phyloP scores from a whole-genome alignment of 2,797 vertebrate genomes.

The Apogon talboti region DNA sequence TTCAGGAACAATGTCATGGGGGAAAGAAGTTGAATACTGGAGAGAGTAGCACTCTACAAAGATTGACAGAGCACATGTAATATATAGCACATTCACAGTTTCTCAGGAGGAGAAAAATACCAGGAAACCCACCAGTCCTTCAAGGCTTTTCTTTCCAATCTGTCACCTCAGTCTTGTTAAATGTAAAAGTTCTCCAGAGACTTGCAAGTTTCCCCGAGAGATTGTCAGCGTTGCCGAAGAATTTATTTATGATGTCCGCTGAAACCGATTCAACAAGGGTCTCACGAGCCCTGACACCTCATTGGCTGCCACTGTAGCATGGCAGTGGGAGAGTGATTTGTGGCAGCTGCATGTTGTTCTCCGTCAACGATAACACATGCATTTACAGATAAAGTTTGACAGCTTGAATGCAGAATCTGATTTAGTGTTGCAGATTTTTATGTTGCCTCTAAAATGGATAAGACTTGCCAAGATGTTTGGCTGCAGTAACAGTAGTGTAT shows the following conservation, averaged over 20 bases:
- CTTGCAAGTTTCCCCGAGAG: slow-evolving; percentile 44
- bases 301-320: slow-evolving; percentile 56
- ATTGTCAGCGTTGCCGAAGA: slow-evolving; percentile 60
- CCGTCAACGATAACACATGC: slow-evolving; percentile 25
- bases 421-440: slow-evolving; percentile 14
- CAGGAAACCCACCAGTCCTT: slow-evolving; percentile 27
- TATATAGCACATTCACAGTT: slow-evolving; percentile 28
- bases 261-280: slow-evolving; percentile 56
- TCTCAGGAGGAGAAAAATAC: slow-evolving; percentile 32
- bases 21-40: slow-evolving; percentile 51
- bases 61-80: slow-evolving; percentile 49
- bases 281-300: slow-evolving; percentile 59
- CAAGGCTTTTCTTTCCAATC: slow-evolving; percentile 39
- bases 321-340: slow-evolving; percentile 39
- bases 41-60: slow-evolving; percentile 52
- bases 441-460: slow-evolving; percentile 10
- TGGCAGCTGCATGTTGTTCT: slow-evolving; percentile 46
- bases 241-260: slow-evolving; percentile 66
- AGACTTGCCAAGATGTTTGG: neutral
- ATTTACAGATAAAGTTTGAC: slow-evolving; percentile 42
- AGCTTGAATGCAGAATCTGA: slow-evolving; percentile 26
- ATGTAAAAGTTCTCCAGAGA: slow-evolving; percentile 52
- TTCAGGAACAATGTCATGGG: slow-evolving; percentile 74
- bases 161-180: slow-evolving; percentile 58
- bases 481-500: neutral